These are phyloP conservation scores for Ptilonorhynchus violaceus DNA, from an alignment of 2,113 vertebrate genomes.

Conservation along the genomic window DNA sequence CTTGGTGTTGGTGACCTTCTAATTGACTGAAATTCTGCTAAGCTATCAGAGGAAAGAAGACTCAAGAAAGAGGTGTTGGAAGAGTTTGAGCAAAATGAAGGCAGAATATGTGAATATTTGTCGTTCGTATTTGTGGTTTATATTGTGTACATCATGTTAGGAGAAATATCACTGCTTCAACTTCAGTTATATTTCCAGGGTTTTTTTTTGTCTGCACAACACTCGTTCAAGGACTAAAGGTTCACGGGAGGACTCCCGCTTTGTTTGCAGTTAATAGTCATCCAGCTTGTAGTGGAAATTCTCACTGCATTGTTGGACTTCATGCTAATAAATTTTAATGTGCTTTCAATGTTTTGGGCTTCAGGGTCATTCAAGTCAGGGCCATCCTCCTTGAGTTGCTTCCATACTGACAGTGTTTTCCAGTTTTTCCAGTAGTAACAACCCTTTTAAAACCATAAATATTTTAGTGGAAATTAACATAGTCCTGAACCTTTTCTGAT, in stretches of 20 bases:
- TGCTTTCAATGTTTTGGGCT: neutral
- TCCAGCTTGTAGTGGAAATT: neutral
- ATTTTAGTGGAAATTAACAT: neutral
- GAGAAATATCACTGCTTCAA: neutral
- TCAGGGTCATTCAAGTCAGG: neutral
- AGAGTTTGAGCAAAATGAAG: neutral
- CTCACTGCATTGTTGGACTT: neutral
- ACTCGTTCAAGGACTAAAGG: neutral
- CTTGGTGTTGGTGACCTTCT: neutral
- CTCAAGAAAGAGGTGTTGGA: neutral
- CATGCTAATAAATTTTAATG: slow-evolving; percentile 1
- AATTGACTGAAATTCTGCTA: neutral
- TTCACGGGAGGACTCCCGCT: neutral
- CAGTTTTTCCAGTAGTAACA: neutral
- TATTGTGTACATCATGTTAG: neutral
- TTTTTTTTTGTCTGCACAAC: neutral
- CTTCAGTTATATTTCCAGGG: neutral
- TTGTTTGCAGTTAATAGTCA: slow-evolving; percentile 7
- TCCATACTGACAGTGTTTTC: neutral
- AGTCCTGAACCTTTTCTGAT: neutral
- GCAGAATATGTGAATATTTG: neutral
- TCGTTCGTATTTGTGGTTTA: neutral
- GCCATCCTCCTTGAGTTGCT: neutral
- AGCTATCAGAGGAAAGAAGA: neutral
- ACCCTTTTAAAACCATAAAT: neutral